These are phyloP conservation scores for Myotis lucifugus DNA, from an alignment of 2,113 vertebrate genomes.

Conservation along the genomic window DNA sequence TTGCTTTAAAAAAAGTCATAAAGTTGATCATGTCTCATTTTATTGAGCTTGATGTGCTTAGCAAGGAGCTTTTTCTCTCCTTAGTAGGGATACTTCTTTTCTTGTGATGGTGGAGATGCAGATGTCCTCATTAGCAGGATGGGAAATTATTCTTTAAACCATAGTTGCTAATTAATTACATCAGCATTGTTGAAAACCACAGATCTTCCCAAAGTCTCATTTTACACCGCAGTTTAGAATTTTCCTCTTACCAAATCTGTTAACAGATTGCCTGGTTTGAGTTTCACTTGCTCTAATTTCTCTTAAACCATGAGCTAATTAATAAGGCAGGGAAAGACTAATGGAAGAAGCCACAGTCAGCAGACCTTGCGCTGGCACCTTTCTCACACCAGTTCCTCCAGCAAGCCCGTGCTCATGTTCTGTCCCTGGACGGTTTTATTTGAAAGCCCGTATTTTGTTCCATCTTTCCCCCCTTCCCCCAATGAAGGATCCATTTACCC, in stretches of 20 bases:
- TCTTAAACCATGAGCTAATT: background rate
- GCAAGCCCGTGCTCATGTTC: background rate
- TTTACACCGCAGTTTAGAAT: conserved; percentile 9
- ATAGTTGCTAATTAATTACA: conserved; percentile 6
- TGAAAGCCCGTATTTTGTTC: conserved; percentile 6
- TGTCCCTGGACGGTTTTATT: background rate
- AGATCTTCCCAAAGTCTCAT: background rate
- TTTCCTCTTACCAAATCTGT: conserved; percentile 11
- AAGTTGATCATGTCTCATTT: background rate
- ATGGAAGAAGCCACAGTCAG: background rate
- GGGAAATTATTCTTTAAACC: conserved; percentile 38
- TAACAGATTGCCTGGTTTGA: background rate
- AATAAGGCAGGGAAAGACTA: conserved; percentile 1
- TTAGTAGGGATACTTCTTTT: background rate
- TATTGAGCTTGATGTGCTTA: background rate
- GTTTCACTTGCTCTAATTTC: conserved; percentile 44
- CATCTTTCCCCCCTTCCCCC: background rate
- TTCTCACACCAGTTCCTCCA: background rate
- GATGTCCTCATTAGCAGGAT: background rate
- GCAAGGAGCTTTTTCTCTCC: background rate
- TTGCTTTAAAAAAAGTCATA: background rate
- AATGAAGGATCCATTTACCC: background rate
- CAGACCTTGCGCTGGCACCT: background rate
- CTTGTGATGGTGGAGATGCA: background rate
- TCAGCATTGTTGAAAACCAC: background rate